These are phyloP conservation scores for Pristionchus maxplancki DNA, from an alignment of 2,888 invertebrate species.

Conservation along the genomic window DNA sequence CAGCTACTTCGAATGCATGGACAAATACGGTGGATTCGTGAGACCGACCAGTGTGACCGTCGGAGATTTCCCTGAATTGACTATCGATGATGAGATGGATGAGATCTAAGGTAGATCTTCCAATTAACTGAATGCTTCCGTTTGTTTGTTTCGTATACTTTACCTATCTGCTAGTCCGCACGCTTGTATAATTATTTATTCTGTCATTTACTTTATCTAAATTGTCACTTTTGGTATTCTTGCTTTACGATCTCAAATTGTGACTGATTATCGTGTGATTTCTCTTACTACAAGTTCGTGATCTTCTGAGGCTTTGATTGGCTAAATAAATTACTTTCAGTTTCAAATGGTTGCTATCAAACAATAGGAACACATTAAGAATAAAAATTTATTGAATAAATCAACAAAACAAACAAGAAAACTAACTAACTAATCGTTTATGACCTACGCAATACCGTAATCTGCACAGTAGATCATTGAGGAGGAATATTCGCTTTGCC, in stretches of 20 bases:
- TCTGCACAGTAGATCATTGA: neutral
- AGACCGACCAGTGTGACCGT: constrained; percentile 88
- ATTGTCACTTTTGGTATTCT: neutral
- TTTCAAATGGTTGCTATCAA: neutral
- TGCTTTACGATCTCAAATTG: constrained; percentile 40
- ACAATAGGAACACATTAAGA: neutral
- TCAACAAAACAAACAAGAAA: constrained; percentile 35
- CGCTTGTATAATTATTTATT: constrained; percentile 33
- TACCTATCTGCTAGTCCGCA: neutral
- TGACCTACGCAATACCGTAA: neutral
- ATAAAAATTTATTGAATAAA: neutral
- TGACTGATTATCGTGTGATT: constrained; percentile 41
- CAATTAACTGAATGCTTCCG: neutral
- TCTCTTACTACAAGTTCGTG: constrained; percentile 39
- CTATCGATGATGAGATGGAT: constrained; percentile 79
- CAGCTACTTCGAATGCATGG: constrained; percentile 88
- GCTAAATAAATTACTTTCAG: constrained; percentile 6
- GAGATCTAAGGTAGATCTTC: constrained; percentile 56
- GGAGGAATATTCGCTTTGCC: constrained; percentile 53
- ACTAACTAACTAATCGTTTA: constrained; percentile 2
- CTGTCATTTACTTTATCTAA: neutral
- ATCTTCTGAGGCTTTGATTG: constrained; percentile 6
- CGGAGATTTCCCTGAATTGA: constrained; percentile 93
- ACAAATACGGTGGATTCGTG: constrained; percentile 96
- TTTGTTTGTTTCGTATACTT: too few species aligned